Conservation (phyloP, 2,797 vertebrate species). For the Dipus sagitta region DNA sequence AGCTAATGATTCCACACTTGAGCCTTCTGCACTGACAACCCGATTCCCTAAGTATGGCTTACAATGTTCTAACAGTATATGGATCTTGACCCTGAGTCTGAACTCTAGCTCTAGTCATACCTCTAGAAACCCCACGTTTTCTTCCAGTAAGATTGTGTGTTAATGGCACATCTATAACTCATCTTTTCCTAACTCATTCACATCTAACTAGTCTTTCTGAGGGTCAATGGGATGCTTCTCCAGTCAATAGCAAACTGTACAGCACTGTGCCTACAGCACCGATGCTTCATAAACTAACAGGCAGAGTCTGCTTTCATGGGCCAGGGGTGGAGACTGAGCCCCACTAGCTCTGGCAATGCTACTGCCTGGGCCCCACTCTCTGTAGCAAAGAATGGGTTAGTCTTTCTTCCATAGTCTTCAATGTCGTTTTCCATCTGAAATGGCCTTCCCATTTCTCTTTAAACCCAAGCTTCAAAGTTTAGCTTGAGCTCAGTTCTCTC, state of each 20-base stretch:
- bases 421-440: not conserved
- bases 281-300: not conserved
- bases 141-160: not conserved
- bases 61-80: accelerated
- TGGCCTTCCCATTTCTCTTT: not conserved
- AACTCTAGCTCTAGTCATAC: not conserved
- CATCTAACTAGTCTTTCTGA: not conserved
- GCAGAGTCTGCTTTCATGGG: not conserved
- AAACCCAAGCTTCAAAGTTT: not conserved
- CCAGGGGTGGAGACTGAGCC: not conserved
- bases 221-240: not conserved
- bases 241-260: not conserved
- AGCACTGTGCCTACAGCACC: not conserved
- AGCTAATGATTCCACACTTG: not conserved
- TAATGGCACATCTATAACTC: not conserved
- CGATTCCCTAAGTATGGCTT: not conserved
- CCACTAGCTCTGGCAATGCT: not conserved
- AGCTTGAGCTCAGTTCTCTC: not conserved
- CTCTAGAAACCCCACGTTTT: not conserved
- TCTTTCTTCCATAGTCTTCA: not conserved
- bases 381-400: not conserved
- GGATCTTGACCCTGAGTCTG: not conserved
- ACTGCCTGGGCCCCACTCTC: no score
- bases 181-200: not conserved
- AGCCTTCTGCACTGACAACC: not conserved